Percentiles rank a stretch among this genome's conserved stretches.
phyloP scores from a whole-genome alignment of 1,140 invertebrate species.

The Brachionus paranguensis region DNA sequence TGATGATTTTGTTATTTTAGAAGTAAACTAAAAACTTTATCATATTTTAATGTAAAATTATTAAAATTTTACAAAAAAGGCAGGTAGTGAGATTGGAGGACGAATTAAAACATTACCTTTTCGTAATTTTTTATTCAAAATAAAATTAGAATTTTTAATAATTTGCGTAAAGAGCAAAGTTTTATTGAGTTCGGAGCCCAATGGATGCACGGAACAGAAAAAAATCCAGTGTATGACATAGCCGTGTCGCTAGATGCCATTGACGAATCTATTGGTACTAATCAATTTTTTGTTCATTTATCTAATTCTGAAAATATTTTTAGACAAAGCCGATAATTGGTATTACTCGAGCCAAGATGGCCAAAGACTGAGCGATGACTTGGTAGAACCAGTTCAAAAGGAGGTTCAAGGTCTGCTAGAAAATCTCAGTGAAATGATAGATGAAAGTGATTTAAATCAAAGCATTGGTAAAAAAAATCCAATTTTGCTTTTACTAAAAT shows the following conservation, averaged over 20 bases:
- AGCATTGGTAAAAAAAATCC: background rate
- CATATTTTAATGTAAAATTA: background rate
- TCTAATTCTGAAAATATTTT: background rate
- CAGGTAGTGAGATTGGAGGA: slow-evolving; percentile 47
- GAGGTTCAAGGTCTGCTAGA: background rate
- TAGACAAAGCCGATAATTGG: background rate
- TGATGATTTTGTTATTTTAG: slow-evolving; percentile 50
- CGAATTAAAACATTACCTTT: slow-evolving; percentile 51
- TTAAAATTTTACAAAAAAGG: slow-evolving; percentile 30
- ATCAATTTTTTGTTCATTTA: background rate
- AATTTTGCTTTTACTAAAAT: too few relatives aligned
- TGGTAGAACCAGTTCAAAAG: background rate
- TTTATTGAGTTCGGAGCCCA: slow-evolving; percentile 39
- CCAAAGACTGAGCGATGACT: background rate
- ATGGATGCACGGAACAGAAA: slow-evolving; percentile 40
- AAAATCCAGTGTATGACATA: slow-evolving; percentile 39
- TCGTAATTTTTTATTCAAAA: slow-evolving; percentile 43
- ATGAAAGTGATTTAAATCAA: background rate
- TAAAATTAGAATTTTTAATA: background rate
- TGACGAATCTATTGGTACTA: background rate
- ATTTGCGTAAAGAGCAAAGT: background rate
- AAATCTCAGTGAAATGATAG: background rate
- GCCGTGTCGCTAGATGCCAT: background rate
- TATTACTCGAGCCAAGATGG: slow-evolving; percentile 32
- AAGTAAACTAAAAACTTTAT: slow-evolving; percentile 43